These are phyloP conservation scores for Amphipoea lucens DNA, from an alignment of 2,888 invertebrate genomes.

Conservation along the genomic window DNA sequence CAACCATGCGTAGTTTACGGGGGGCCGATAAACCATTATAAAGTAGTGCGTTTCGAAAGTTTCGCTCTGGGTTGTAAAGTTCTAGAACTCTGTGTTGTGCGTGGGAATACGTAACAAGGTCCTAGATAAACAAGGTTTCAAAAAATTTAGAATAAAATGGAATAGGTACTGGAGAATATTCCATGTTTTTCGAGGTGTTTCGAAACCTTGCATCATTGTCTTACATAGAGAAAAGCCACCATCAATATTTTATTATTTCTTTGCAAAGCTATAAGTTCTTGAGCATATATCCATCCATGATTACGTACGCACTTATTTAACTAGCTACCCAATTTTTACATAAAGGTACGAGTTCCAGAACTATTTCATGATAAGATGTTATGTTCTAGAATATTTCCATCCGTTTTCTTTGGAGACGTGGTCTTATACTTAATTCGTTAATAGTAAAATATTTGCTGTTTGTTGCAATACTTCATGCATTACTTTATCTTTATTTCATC, in stretches of 20 bases:
- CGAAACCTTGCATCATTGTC: not conserved
- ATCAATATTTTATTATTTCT: not conserved
- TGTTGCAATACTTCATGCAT: not conserved
- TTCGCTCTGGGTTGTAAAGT: not conserved
- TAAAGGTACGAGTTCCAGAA: not conserved
- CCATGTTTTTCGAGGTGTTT: slow-evolving; percentile 18
- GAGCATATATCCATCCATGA: not conserved
- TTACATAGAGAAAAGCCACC: not conserved
- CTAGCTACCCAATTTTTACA: not conserved
- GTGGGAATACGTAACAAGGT: not conserved
- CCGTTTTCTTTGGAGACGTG: not conserved
- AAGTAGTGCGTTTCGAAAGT: not conserved
- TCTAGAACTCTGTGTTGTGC: not conserved
- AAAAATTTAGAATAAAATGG: not conserved
- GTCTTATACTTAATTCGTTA: slow-evolving; percentile 4
- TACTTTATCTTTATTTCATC: slow-evolving; percentile 20
- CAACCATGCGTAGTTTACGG: not conserved
- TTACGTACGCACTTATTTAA: not conserved
- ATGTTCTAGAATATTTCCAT: slow-evolving; percentile 34
- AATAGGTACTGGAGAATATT: not conserved
- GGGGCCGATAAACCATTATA: not conserved
- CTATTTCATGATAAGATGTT: not conserved
- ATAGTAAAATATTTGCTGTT: not conserved
- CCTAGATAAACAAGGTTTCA: not conserved
- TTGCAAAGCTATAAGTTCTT: not conserved